Evolutionary conservation across 30 jellyfish, hydroid and myxozoan species (phyloP).

Genomic region (Hydra vulgaris): DNA sequence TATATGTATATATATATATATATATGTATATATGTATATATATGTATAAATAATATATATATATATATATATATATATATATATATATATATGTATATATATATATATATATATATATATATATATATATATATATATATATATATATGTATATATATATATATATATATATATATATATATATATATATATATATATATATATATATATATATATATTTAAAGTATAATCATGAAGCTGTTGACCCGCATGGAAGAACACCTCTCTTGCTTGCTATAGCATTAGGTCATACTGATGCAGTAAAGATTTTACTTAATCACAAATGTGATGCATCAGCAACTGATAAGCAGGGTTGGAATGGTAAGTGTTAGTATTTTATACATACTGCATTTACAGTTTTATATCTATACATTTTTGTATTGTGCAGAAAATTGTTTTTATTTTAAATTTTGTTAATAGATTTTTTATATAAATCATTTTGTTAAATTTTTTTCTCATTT

Average conservation of each 20-base stretch:
- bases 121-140: too few species aligned
- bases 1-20: too few species aligned
- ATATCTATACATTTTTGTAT: background rate
- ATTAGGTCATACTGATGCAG: constrained; percentile 57
- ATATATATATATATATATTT: background rate
- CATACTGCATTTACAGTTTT: background rate
- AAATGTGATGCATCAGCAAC: constrained; percentile 81
- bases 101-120: too few species aligned
- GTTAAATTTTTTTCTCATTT: too few species aligned
- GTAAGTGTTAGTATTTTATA: constrained; percentile 20
- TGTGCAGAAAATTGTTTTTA: background rate
- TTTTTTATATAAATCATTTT: background rate
- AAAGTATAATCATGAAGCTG: constrained; percentile 58
- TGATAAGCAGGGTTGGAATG: constrained; percentile 97
- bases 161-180: too few species aligned
- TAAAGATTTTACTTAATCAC: constrained; percentile 38
- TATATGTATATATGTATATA: too few species aligned
- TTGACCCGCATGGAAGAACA: constrained; percentile 91
- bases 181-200: too few species aligned
- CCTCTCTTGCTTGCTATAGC: constrained; percentile 90
- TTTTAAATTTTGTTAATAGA: background rate
- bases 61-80: too few species aligned
- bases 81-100: too few species aligned
- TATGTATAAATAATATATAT: too few species aligned
- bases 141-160: too few species aligned